A percentile compares a stretch with the other conserved stretches of the same genome.
Evolutionary conservation across 2,113 vertebrate species (phyloP).

Genomic region (Melanostigma gelatinosum): DNA sequence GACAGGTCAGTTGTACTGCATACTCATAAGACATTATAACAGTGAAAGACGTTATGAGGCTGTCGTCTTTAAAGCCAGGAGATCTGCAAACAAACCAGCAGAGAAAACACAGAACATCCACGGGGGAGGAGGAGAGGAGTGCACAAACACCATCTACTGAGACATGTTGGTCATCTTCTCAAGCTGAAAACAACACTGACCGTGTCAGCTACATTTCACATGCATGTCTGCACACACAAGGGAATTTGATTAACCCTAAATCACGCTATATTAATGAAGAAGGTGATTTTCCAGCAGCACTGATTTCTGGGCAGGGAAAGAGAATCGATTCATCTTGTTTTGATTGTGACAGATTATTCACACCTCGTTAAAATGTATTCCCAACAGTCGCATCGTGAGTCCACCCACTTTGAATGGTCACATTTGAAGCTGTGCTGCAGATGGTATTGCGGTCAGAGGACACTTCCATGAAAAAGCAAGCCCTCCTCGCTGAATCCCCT

Average conservation of each 20-base stretch:
- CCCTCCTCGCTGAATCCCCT: conserved; percentile 33
- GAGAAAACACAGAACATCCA: conserved; percentile 21
- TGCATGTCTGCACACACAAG: conserved; percentile 6
- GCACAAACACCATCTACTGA: conserved; percentile 50
- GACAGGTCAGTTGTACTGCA: conserved; percentile 63
- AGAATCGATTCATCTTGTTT: neutral
- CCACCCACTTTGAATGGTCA: conserved; percentile 18
- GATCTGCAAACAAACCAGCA: conserved; percentile 47
- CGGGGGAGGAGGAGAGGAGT: conserved; percentile 14
- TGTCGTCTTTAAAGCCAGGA: conserved; percentile 51
- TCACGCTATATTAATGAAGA: neutral
- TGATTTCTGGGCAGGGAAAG: neutral
- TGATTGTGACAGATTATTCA: conserved; percentile 1
- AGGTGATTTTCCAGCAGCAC: neutral
- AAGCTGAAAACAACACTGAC: neutral
- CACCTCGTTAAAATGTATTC: conserved; percentile 39
- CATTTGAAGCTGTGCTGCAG: conserved; percentile 40
- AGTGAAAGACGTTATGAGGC: conserved; percentile 49
- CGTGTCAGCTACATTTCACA: conserved; percentile 29
- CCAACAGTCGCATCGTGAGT: conserved; percentile 17
- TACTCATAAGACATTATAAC: conserved; percentile 74
- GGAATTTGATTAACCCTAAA: conserved; percentile 25
- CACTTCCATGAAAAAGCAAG: conserved; percentile 33
- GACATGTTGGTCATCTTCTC: conserved; percentile 40
- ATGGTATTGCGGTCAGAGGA: conserved; percentile 19